Percentiles rank a stretch among this genome's conserved stretches.
Conservation (phyloP, 2,797 vertebrate species). For the Psittacula echo region DNA sequence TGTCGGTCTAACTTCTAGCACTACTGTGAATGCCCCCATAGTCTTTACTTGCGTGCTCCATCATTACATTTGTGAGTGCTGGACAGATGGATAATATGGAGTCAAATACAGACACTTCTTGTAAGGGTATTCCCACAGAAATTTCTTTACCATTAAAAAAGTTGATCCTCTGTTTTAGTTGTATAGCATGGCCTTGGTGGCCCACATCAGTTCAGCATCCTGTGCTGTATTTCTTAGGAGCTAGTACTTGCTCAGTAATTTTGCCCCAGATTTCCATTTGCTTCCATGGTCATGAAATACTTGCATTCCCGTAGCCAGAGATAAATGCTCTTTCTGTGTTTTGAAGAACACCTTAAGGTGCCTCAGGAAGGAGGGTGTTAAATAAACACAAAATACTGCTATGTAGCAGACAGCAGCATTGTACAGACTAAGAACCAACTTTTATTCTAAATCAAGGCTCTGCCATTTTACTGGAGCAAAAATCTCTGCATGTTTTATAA, state of each 20-base stretch:
- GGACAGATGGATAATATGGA: not conserved
- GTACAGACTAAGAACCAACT: not conserved
- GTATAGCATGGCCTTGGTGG: not conserved
- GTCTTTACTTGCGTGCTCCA: not conserved
- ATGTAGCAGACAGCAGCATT: not conserved
- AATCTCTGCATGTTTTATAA: not conserved
- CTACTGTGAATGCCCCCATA: not conserved
- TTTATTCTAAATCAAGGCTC: not conserved
- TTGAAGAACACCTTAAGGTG: not conserved
- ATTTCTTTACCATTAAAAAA: not conserved
- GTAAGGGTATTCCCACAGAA: not conserved
- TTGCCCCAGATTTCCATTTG: not conserved
- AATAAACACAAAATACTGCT: fast-evolving
- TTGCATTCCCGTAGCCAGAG: not conserved
- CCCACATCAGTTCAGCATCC: not conserved
- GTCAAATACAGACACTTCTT: not conserved
- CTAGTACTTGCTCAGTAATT: not conserved
- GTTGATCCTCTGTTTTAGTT: not conserved
- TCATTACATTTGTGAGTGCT: not conserved
- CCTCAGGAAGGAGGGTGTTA: not conserved
- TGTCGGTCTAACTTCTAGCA: fast-evolving
- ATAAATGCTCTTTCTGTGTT: not conserved
- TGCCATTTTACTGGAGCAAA: not conserved
- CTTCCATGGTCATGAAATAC: not conserved
- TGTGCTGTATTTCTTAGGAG: not conserved